Evolutionary conservation across 2,888 invertebrate species (phyloP).

Genomic region (Mactromeris polynyma): DNA sequence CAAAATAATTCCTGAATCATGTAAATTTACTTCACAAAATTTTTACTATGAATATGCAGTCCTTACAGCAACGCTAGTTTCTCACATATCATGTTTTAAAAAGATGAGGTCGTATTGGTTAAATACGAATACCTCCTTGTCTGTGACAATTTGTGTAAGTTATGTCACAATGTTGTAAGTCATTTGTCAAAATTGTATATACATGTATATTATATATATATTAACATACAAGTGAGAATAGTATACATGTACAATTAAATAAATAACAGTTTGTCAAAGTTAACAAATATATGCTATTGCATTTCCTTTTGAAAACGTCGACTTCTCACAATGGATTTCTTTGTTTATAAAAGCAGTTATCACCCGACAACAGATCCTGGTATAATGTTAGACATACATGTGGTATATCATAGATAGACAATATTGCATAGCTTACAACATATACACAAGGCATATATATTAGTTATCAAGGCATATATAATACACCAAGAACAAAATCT

Average conservation of each 20-base stretch:
- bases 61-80: no score
- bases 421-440: background rate
- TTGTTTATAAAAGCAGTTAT: background rate
- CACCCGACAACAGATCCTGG: background rate
- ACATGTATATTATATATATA: background rate
- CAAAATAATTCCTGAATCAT: no score
- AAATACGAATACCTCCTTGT: no score
- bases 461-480: background rate
- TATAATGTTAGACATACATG: background rate
- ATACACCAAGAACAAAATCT: no score
- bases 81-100: no score
- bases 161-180: no score
- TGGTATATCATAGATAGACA: background rate
- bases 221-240: background rate
- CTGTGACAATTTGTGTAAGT: no score
- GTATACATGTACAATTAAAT: background rate
- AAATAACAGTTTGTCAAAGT: background rate
- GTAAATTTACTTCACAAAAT: no score
- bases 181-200: no score
- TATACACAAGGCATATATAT: background rate
- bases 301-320: background rate
- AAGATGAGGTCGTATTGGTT: no score
- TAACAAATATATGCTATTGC: background rate
- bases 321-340: conserved; percentile 3
- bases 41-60: no score